Conservation (phyloP, 2,797 vertebrate genomes). For the Platalea minor region DNA sequence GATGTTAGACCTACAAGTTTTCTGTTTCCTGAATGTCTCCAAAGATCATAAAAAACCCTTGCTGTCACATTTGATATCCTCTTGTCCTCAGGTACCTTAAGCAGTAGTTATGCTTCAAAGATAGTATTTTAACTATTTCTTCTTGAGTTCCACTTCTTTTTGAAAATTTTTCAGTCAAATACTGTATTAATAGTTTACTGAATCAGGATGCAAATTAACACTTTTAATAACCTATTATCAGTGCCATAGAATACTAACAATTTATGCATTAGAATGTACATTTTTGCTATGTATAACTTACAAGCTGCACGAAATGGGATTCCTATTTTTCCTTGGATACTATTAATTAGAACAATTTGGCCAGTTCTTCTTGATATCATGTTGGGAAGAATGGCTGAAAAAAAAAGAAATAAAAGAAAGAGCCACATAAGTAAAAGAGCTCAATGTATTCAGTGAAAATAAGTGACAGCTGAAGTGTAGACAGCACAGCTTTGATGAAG, state of each 20-base stretch:
- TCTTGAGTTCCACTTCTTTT: not conserved
- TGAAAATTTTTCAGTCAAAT: not conserved
- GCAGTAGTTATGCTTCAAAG: not conserved
- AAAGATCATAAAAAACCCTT: not conserved
- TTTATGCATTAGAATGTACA: not conserved
- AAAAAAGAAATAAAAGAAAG: not conserved
- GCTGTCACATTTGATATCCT: not conserved
- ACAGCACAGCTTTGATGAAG: not conserved
- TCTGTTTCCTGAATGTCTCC: not conserved
- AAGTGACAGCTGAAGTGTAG: not conserved
- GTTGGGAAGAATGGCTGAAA: conserved; percentile 86
- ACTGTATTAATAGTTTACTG: not conserved
- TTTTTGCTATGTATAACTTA: conserved; percentile 74
- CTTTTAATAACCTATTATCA: not conserved
- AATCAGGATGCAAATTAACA: not conserved
- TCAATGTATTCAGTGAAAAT: not conserved
- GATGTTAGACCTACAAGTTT: not conserved
- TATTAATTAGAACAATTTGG: conserved; percentile 90
- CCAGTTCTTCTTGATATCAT: conserved; percentile 93
- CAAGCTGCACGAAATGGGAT: conserved; percentile 93
- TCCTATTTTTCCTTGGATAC: conserved; percentile 91
- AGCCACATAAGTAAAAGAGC: not conserved
- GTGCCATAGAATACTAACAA: not conserved
- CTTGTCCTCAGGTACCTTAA: not conserved
- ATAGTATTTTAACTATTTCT: not conserved